Evolutionary conservation across 2,888 invertebrate genomes (phyloP).

Genomic region (Camptogramma bilineatum): DNA sequence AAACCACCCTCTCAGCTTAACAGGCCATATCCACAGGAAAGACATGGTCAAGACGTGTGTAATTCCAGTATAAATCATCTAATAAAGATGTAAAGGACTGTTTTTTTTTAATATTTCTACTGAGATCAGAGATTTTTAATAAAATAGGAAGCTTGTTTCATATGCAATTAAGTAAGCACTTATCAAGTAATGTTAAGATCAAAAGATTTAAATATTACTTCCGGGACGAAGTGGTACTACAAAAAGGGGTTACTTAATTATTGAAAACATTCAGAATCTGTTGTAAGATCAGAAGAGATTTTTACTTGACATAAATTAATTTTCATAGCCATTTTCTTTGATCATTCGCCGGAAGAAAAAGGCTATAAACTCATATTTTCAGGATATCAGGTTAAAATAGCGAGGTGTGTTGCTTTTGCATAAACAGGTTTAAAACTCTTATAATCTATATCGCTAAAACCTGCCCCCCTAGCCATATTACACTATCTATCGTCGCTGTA

Average conservation of each 20-base stretch:
- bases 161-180: not conserved
- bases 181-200: not conserved
- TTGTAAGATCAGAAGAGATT: conserved; percentile 16
- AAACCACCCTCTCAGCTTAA: too few relatives aligned
- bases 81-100: too few relatives aligned
- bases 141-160: not conserved
- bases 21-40: too few relatives aligned
- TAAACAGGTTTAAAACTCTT: not conserved
- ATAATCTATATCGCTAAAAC: too few relatives aligned
- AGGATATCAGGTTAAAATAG: conserved; percentile 3
- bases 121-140: not conserved
- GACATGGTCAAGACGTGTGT: too few relatives aligned
- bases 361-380: conserved; percentile 20
- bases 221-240: not conserved
- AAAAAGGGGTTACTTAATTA: conserved; percentile 3
- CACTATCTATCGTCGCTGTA: too few relatives aligned
- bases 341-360: conserved; percentile 27
- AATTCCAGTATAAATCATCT: too few relatives aligned
- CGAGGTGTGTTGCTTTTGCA: not conserved
- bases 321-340: conserved; percentile 32
- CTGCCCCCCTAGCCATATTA: too few relatives aligned
- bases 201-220: not conserved
- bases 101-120: not conserved
- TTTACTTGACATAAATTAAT: conserved; percentile 25
- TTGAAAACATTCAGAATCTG: conserved; percentile 16